Base-by-base conservation (phyloP, 2,888 invertebrate species). In the Trachelus stipa region DNA sequence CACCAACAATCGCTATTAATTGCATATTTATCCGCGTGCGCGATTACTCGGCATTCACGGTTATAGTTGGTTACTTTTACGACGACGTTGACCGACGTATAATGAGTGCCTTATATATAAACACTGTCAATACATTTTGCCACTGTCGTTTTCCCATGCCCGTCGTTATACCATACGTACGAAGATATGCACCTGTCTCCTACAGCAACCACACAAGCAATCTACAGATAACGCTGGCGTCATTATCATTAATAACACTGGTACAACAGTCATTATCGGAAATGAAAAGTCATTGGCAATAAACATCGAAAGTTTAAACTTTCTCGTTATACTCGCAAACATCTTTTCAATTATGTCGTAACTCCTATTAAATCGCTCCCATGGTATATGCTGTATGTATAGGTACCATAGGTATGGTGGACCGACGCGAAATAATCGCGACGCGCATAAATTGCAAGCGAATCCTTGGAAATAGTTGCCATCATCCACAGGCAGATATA, bases 1-100 rank as follows among this genome's bases (percentile, higher is more conserved):
- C 86, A 81, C 83, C 78, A 84, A 83, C 85, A 85, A 87, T 87
- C 85, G 87, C 86, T 83, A 87, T 88, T 88, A 85, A 87, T 87
- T 83, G 83, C 84, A 84, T 85, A 85, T 83, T 87, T 87, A 86
- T 84, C 84, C 85, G 79, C 79, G 78, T 79, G 80, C 81, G 81
- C 83, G 79, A 83, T 79, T 81, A 75, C 80, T 80, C 35, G 71
- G 73, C 30, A 76, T 76, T 78, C 40, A 74, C 68, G 74, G 33
- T 69, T 76, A 79, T 76, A 79, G 77, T 74, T 83, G 80, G 81
- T 81, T 83, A 81, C 83, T 83, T 83, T 71, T 71, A 71, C 71
- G 71, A 71, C 71, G 31, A 34, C 71, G 71, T 31, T 12, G 31
- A 71, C 71, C 71, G 71, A 71, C 71, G 71, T 34, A 34, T 71